Evolutionary conservation across 2,888 invertebrate species (phyloP).

Genomic region (Tetanocera ferruginea): DNA sequence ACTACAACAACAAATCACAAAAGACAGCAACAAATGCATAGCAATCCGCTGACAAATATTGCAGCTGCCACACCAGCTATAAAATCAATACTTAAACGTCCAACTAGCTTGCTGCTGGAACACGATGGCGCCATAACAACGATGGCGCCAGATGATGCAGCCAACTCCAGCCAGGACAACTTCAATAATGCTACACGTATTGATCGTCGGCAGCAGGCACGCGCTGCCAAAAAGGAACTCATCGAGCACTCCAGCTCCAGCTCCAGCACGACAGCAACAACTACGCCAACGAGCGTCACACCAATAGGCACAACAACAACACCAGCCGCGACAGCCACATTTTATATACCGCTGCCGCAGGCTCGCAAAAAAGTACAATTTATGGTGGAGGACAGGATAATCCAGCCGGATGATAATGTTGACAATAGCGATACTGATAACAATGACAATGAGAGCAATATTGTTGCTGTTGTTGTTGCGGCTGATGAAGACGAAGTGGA

Average conservation of each 20-base stretch:
- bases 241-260: background rate
- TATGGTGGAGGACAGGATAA: conserved; percentile 75
- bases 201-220: no score
- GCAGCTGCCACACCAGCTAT: conserved; percentile 68
- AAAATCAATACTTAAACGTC: conserved; percentile 75
- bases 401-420: conserved; percentile 51
- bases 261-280: no score
- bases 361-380: conserved; percentile 81
- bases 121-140: background rate
- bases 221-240: no score
- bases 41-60: conserved; percentile 42
- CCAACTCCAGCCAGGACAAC: no score
- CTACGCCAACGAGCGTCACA: conserved; percentile 32
- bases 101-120: conserved; percentile 66
- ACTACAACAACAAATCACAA: conserved; percentile 23
- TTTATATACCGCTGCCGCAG: conserved; percentile 62
- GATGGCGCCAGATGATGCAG: no score
- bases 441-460: conserved; percentile 34
- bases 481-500: conserved; percentile 47
- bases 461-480: conserved; percentile 22
- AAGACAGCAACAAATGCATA: background rate
- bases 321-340: conserved; percentile 55
- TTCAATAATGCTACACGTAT: no score
- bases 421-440: conserved; percentile 41
- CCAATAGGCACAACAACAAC: conserved; percentile 41